These are phyloP conservation scores for Triplophysa rosa DNA, from an alignment of 2,113 vertebrate species.

Conservation along the genomic window DNA sequence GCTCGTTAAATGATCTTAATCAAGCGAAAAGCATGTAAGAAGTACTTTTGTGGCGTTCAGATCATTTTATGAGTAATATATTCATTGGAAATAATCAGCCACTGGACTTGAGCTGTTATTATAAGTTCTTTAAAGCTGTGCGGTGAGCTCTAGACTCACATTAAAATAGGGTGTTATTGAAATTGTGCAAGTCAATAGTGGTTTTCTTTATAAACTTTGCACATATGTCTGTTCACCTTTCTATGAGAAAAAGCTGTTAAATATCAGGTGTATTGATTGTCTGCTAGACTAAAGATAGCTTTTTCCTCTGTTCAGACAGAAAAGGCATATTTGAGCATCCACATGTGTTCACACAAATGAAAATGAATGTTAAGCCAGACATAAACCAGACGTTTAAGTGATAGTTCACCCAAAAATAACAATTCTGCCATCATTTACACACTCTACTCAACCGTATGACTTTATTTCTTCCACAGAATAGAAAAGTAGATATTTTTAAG, in stretches of 20 bases:
- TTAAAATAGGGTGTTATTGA: constrained; percentile 51
- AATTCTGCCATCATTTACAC: too few species aligned
- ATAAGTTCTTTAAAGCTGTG: background rate
- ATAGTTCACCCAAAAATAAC: too few species aligned
- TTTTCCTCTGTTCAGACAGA: constrained; percentile 26
- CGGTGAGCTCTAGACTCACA: background rate
- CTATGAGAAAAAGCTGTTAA: constrained; percentile 27
- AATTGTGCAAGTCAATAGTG: constrained; percentile 44
- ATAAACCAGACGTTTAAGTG: too few species aligned
- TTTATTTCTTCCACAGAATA: too few species aligned
- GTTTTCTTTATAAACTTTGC: constrained; percentile 47
- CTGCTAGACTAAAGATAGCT: constrained; percentile 34
- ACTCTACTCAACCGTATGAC: too few species aligned
- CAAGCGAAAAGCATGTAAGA: constrained; percentile 3
- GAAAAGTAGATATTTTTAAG: too few species aligned
- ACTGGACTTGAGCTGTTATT: background rate
- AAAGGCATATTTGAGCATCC: constrained; percentile 36
- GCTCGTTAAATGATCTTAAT: constrained; percentile 30
- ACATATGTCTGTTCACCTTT: background rate
- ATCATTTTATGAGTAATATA: background rate
- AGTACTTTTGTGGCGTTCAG: background rate
- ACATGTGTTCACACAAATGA: constrained; percentile 25
- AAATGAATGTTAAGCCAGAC: background rate
- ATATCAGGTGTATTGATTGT: constrained; percentile 45
- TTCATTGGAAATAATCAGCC: constrained; percentile 21